Percentiles rank a stretch among this genome's conserved stretches.
Evolutionary conservation across 2,888 invertebrate species (phyloP).

Genomic region (Pollenia griseotomentosa): DNA sequence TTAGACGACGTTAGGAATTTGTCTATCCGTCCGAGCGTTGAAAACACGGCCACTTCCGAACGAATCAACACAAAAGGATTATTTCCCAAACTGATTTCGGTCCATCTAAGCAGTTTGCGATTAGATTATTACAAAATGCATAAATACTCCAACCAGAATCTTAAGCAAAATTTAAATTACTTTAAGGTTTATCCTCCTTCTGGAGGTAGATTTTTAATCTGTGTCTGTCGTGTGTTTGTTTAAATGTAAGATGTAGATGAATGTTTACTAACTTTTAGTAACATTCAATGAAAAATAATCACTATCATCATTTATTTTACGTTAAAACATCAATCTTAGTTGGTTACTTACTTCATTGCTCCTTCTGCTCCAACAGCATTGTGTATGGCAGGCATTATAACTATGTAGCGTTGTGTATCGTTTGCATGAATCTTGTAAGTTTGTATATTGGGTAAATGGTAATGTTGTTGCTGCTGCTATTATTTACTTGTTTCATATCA

Average conservation of each 20-base stretch:
- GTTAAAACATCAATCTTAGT: slow-evolving; percentile 82
- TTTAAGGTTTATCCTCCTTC: neutral
- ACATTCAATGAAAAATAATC: slow-evolving; percentile 83
- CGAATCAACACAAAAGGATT: too few relatives aligned
- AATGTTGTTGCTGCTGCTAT: slow-evolving; percentile 42
- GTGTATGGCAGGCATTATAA: too few relatives aligned
- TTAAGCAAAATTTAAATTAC: neutral
- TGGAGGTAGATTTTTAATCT: neutral
- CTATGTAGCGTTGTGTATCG: slow-evolving; percentile 6
- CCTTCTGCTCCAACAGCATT: slow-evolving; percentile 38
- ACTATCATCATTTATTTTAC: slow-evolving; percentile 83
- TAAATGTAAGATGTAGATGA: slow-evolving; percentile 34
- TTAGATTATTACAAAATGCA: too few relatives aligned
- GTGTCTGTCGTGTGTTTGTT: slow-evolving; percentile 23
- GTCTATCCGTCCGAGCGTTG: too few relatives aligned
- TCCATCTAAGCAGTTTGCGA: too few relatives aligned
- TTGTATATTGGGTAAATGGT: slow-evolving; percentile 34
- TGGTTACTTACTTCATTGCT: slow-evolving; percentile 70
- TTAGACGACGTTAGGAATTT: too few relatives aligned
- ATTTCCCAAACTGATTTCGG: too few relatives aligned
- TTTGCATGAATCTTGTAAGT: slow-evolving; percentile 15
- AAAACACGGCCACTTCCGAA: too few relatives aligned
- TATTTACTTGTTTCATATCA: slow-evolving; percentile 52
- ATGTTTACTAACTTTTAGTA: slow-evolving; percentile 57
- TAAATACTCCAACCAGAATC: neutral